A percentile compares a stretch with the other conserved stretches of the same genome.
phyloP scores from a whole-genome alignment of 2,113 vertebrate genomes.

The Brachirus orientalis region DNA sequence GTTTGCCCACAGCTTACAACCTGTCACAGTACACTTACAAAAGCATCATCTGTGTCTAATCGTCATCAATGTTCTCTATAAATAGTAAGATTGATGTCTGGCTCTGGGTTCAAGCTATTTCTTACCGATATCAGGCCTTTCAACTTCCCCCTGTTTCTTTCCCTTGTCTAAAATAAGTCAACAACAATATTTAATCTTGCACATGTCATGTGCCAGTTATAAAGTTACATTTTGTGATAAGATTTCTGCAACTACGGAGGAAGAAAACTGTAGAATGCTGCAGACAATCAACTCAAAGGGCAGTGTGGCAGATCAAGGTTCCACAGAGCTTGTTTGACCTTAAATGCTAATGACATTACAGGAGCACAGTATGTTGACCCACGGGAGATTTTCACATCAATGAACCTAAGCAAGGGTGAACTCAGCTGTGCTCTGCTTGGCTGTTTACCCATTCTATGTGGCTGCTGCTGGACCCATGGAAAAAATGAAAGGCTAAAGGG shows the following conservation, averaged over 20 bases:
- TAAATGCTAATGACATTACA: slow-evolving; percentile 72
- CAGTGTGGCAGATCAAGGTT: slow-evolving; percentile 23
- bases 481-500: slow-evolving; percentile 39
- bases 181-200: not conserved
- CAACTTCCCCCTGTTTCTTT: slow-evolving; percentile 18
- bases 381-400: slow-evolving; percentile 74
- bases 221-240: not conserved
- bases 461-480: slow-evolving; percentile 5
- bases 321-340: slow-evolving; percentile 61
- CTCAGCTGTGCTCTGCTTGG: slow-evolving; percentile 35
- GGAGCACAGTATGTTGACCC: slow-evolving; percentile 65
- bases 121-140: slow-evolving; percentile 19
- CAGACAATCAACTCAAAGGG: slow-evolving; percentile 28
- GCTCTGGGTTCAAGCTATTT: slow-evolving; percentile 25
- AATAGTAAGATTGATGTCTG: slow-evolving; percentile 24
- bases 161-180: slow-evolving; percentile 25
- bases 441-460: slow-evolving; percentile 33
- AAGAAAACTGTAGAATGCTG: slow-evolving; percentile 12
- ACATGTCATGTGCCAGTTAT: not conserved
- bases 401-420: slow-evolving; percentile 59
- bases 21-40: slow-evolving; percentile 36
- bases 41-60: slow-evolving; percentile 40
- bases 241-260: not conserved
- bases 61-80: slow-evolving; percentile 46
- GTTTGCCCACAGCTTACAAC: slow-evolving; percentile 50